These are phyloP conservation scores for Cantharis lateralis DNA, from an alignment of 2,888 invertebrate genomes.

Conservation along the genomic window DNA sequence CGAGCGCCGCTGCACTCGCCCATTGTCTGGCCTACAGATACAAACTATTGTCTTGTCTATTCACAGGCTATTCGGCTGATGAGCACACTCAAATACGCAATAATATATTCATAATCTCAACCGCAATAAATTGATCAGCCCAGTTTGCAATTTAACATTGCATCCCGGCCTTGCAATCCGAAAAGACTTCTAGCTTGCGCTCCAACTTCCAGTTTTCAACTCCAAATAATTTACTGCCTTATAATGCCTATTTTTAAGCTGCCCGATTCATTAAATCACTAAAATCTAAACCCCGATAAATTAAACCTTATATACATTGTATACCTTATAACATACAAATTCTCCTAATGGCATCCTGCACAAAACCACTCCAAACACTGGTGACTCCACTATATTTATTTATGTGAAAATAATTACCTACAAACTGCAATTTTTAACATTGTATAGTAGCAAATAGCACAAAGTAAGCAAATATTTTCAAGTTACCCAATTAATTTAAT, in stretches of 20 bases:
- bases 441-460: background rate
- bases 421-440: background rate
- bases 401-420: too few species aligned
- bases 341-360: background rate
- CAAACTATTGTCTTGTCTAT: conserved; percentile 56
- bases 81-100: conserved; percentile 49
- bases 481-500: background rate
- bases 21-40: conserved; percentile 53
- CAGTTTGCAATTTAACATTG: background rate
- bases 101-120: conserved; percentile 50
- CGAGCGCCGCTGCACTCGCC: conserved; percentile 39
- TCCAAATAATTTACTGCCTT: background rate
- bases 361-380: background rate
- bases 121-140: conserved; percentile 2
- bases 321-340: background rate
- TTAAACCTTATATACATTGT: background rate
- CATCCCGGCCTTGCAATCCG: background rate
- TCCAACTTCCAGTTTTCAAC: background rate
- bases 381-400: background rate
- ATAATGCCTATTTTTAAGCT: background rate
- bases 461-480: background rate
- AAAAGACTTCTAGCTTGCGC: background rate
- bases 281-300: background rate
- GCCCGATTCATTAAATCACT: background rate
- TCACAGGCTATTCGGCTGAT: conserved; percentile 48